Evolutionary conservation across 2,113 vertebrate genomes (phyloP).

Genomic region (Callipepla californica): DNA sequence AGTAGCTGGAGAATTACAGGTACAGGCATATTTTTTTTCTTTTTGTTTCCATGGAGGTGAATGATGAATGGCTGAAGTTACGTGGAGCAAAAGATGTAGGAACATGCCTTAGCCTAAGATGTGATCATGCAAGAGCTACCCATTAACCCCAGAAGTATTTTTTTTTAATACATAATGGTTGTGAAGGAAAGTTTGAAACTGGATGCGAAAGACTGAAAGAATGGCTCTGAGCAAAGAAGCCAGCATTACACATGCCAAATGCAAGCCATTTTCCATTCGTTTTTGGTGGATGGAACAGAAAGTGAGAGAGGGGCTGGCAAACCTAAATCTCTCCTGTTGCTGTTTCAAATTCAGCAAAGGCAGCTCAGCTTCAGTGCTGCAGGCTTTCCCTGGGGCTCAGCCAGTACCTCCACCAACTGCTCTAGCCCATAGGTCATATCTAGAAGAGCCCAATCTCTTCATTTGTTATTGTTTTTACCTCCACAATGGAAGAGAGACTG

Average conservation of each 20-base stretch:
- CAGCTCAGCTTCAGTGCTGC: not conserved
- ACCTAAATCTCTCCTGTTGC: not conserved
- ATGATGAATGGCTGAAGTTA: not conserved
- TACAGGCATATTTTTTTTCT: not conserved
- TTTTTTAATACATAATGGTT: not conserved
- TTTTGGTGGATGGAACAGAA: not conserved
- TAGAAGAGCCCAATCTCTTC: not conserved
- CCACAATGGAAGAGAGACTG: accelerated
- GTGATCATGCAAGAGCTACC: not conserved
- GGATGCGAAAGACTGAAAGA: not conserved
- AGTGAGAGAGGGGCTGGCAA: not conserved
- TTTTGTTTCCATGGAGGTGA: not conserved
- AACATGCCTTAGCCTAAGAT: accelerated
- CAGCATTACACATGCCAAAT: not conserved
- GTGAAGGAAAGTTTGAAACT: not conserved
- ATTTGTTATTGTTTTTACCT: not conserved
- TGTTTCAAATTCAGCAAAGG: accelerated
- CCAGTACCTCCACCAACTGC: not conserved
- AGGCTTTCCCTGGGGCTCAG: accelerated
- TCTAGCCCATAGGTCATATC: not conserved
- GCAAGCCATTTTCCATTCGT: not conserved
- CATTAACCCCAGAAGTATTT: not conserved
- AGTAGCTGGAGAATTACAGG: not conserved
- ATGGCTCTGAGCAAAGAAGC: not conserved
- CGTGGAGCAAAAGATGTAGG: not conserved